phyloP scores from a whole-genome alignment of 2,888 invertebrate species.

The Augochlorella aurata region DNA sequence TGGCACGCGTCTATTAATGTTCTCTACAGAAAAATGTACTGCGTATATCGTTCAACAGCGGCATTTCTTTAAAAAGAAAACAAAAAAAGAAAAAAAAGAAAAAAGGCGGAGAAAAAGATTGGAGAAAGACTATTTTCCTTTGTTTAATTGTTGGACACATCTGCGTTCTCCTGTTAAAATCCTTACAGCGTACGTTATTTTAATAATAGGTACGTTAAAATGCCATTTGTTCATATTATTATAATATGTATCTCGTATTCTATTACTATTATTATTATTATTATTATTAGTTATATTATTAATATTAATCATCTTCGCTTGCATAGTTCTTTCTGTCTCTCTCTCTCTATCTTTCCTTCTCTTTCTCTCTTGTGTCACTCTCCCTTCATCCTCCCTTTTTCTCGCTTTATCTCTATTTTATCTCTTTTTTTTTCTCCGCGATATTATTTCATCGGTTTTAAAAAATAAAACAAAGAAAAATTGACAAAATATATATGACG shows the following conservation, averaged over 20 bases:
- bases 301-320: constrained; percentile 24
- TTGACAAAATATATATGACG: constrained; percentile 67
- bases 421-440: constrained; percentile 32
- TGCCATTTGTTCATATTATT: constrained; percentile 69
- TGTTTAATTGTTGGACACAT: constrained; percentile 45
- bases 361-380: constrained; percentile 13
- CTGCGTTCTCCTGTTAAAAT: constrained; percentile 48
- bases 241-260: constrained; percentile 38
- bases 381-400: constrained; percentile 32
- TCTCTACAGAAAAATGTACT: constrained; percentile 31
- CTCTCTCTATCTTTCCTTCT: constrained; percentile 24
- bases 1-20: constrained; percentile 40
- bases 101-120: constrained; percentile 55
- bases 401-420: constrained; percentile 39
- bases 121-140: constrained; percentile 63
- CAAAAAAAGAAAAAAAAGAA: constrained; percentile 23
- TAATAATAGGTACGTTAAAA: constrained; percentile 72
- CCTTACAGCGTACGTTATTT: constrained; percentile 58
- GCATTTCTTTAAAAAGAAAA: not conserved
- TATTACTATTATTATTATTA: constrained; percentile 54
- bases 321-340: constrained; percentile 15
- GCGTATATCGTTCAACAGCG: constrained; percentile 52
- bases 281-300: constrained; percentile 7
- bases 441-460: constrained; percentile 45
- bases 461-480: constrained; percentile 47